Evolutionary conservation across 2,113 vertebrate genomes (phyloP).

Genomic region (Phoenicopterus ruber): DNA sequence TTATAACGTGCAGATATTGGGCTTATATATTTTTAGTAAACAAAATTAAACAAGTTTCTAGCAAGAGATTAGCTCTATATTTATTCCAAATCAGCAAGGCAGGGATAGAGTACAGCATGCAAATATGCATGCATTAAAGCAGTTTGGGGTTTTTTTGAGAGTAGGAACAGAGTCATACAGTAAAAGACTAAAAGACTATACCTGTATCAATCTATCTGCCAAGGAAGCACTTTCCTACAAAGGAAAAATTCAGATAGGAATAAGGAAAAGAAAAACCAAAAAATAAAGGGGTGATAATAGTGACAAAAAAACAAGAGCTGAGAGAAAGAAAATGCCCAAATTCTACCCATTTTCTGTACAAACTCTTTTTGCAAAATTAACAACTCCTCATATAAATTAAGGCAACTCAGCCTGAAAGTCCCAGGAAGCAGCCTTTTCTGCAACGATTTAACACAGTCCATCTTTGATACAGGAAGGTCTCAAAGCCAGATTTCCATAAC

Average conservation of each 20-base stretch:
- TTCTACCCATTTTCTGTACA: slow-evolving; percentile 72
- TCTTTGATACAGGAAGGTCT: background rate
- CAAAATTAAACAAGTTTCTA: slow-evolving; percentile 52
- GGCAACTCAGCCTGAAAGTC: background rate
- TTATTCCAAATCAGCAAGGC: slow-evolving; percentile 49
- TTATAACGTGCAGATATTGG: slow-evolving; percentile 62
- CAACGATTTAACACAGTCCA: background rate
- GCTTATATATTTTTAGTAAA: slow-evolving; percentile 56
- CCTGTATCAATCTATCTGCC: slow-evolving; percentile 99
- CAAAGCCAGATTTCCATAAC: background rate
- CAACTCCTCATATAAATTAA: background rate
- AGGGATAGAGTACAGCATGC: slow-evolving; percentile 71
- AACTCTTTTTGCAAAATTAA: background rate
- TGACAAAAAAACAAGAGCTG: slow-evolving; percentile 75
- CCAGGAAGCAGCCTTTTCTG: background rate
- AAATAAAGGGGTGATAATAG: slow-evolving; percentile 50
- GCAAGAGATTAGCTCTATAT: slow-evolving; percentile 44
- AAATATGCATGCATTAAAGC: slow-evolving; percentile 74
- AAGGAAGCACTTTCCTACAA: slow-evolving; percentile 99
- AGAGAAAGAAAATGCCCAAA: slow-evolving; percentile 78
- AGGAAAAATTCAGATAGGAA: slow-evolving; percentile 88
- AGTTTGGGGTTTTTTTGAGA: background rate
- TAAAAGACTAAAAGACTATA: slow-evolving; percentile 82
- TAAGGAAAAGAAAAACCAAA: slow-evolving; percentile 74
- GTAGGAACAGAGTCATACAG: slow-evolving; percentile 28